phyloP scores from a whole-genome alignment of 2,888 invertebrate genomes.

The Hoplodrina blanda region DNA sequence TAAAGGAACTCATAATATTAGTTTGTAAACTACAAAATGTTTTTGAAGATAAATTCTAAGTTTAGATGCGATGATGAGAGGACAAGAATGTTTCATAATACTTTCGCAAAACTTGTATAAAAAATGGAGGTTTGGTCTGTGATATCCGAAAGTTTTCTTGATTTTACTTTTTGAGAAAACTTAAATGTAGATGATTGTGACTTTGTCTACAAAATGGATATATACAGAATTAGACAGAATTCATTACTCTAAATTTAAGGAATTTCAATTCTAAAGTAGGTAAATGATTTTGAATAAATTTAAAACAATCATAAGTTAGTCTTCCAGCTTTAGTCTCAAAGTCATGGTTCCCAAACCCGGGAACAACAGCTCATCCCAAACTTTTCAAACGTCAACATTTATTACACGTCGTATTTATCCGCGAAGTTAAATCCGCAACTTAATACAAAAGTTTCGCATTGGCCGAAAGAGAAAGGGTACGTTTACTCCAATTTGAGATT shows the following conservation, averaged over 20 bases:
- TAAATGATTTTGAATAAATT: background rate
- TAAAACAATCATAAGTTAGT: too few relatives aligned
- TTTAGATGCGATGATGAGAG: slow-evolving; percentile 20
- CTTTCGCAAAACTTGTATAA: background rate
- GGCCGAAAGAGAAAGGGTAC: slow-evolving; percentile 51
- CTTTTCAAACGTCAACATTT: slow-evolving; percentile 15
- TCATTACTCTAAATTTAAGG: background rate
- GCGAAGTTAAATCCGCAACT: slow-evolving; percentile 47
- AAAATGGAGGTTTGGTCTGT: background rate
- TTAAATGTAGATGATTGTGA: background rate
- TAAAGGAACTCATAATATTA: slow-evolving; percentile 18
- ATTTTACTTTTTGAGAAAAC: background rate
- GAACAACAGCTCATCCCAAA: background rate
- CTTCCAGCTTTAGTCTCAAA: background rate
- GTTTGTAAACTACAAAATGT: slow-evolving; percentile 28
- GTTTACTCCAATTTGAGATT: slow-evolving; percentile 66
- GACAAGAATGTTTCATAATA: slow-evolving; percentile 15
- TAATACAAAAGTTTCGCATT: slow-evolving; percentile 47
- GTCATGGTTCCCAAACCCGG: background rate
- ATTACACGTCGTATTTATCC: slow-evolving; percentile 34
- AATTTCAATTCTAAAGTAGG: too few relatives aligned
- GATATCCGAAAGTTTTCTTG: background rate
- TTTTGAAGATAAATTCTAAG: slow-evolving; percentile 26
- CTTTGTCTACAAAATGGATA: slow-evolving; percentile 7
- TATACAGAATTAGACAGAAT: background rate